Conservation (phyloP, 2,797 vertebrate species). For the Helostoma temminkii region DNA sequence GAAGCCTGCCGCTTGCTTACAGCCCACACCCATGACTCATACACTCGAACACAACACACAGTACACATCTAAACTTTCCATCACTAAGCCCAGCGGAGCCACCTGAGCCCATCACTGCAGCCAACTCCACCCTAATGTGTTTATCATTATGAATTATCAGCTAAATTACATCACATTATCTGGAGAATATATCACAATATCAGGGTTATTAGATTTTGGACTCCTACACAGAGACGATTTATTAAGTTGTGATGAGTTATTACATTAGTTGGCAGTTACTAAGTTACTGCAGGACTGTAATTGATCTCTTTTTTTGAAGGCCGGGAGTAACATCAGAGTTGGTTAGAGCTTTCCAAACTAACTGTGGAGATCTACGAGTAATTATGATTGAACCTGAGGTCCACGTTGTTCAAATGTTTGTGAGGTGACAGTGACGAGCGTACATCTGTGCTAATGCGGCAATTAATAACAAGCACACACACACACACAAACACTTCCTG, state of each 20-base stretch:
- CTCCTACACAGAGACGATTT: slow-evolving; percentile 11
- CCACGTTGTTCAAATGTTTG: slow-evolving; percentile 18
- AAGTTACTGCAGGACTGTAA: slow-evolving; percentile 11
- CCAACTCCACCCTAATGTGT: slow-evolving; percentile 30
- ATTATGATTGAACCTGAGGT: slow-evolving; percentile 28
- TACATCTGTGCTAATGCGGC: slow-evolving; percentile 17
- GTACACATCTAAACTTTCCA: slow-evolving; percentile 61
- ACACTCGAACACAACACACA: slow-evolving; percentile 19
- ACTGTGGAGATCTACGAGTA: background rate
- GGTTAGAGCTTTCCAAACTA: background rate
- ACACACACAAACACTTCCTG: slow-evolving; percentile 1
- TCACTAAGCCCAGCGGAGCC: slow-evolving; percentile 24
- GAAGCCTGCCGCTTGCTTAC: slow-evolving; percentile 52
- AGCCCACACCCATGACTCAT: slow-evolving; percentile 42
- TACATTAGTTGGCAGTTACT: slow-evolving; percentile 18
- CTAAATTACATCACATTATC: slow-evolving; percentile 39
- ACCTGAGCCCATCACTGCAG: slow-evolving; percentile 20
- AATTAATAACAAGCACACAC: background rate
- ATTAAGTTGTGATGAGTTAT: slow-evolving; percentile 46
- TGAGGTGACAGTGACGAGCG: slow-evolving; percentile 26
- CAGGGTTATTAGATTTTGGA: slow-evolving; percentile 29
- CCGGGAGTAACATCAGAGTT: background rate
- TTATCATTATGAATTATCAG: slow-evolving; percentile 51
- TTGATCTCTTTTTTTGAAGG: slow-evolving; percentile 9
- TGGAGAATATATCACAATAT: slow-evolving; percentile 30